Conservation (phyloP, 2,113 vertebrate species). For the Microtus pennsylvanicus region DNA sequence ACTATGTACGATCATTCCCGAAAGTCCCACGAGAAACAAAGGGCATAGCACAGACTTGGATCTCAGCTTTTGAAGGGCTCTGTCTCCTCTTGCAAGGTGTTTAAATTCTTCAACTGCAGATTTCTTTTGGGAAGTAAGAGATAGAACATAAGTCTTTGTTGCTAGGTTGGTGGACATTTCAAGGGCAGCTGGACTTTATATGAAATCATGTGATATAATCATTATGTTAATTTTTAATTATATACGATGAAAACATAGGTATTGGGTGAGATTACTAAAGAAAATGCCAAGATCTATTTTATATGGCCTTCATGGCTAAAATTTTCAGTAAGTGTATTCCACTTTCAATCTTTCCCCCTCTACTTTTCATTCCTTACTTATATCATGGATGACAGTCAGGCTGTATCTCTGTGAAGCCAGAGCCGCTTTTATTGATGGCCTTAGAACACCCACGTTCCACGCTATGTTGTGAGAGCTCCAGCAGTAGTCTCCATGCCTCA, state of each 20-base stretch:
- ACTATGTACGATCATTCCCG: background rate
- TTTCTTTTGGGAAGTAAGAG: background rate
- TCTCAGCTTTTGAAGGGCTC: background rate
- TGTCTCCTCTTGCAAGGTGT: background rate
- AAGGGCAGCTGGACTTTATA: constrained; percentile 43
- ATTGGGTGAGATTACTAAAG: background rate
- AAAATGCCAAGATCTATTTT: background rate
- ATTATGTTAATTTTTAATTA: constrained; percentile 43
- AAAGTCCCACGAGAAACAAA: background rate
- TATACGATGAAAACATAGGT: background rate
- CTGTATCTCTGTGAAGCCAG: background rate
- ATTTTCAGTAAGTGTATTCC: background rate
- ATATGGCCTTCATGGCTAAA: background rate
- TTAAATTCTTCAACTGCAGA: background rate
- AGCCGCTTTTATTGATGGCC: background rate
- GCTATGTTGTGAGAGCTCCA: background rate
- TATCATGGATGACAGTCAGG: background rate
- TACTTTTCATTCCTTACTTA: background rate
- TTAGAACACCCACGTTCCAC: background rate
- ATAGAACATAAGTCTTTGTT: background rate
- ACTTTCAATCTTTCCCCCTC: background rate
- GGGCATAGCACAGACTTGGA: background rate
- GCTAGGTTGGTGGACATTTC: constrained; percentile 7
- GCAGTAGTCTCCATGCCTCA: no score
- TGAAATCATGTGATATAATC: constrained; percentile 26